Conservation (phyloP, 2,113 vertebrate species). For the Triplophysa rosa region DNA sequence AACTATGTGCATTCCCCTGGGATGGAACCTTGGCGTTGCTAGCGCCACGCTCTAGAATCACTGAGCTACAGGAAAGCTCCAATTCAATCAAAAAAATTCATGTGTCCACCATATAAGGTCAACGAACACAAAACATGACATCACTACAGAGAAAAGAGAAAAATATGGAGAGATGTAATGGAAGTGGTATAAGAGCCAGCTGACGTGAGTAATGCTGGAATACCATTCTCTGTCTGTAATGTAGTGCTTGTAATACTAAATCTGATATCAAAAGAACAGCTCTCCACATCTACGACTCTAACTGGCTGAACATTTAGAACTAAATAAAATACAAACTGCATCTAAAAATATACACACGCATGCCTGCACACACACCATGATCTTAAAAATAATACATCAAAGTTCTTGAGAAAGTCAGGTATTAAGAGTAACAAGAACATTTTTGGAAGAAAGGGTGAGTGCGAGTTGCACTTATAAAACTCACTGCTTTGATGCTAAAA, state of each 20-base stretch:
- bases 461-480: no score
- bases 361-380: background rate
- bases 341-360: slow-evolving; percentile 8
- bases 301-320: slow-evolving; percentile 20
- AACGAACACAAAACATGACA: slow-evolving; percentile 11
- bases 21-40: no score
- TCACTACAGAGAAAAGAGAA: slow-evolving; percentile 9
- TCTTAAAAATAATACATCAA: background rate
- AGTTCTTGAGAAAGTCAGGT: no score
- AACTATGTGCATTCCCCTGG: no score
- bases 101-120: slow-evolving; percentile 24
- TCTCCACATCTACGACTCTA: slow-evolving; percentile 24
- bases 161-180: slow-evolving; percentile 22
- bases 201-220: slow-evolving; percentile 19
- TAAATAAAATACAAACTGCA: slow-evolving; percentile 18
- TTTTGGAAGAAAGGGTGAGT: no score
- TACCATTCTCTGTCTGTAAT: slow-evolving; percentile 11
- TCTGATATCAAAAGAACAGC: slow-evolving; percentile 12
- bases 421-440: no score
- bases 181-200: background rate
- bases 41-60: no score
- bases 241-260: slow-evolving; percentile 17
- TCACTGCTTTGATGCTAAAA: no score
- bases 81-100: background rate
- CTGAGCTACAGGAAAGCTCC: no score